Base-by-base conservation (phyloP, 2,888 invertebrate species). In the Stegophylla sp. region DNA sequence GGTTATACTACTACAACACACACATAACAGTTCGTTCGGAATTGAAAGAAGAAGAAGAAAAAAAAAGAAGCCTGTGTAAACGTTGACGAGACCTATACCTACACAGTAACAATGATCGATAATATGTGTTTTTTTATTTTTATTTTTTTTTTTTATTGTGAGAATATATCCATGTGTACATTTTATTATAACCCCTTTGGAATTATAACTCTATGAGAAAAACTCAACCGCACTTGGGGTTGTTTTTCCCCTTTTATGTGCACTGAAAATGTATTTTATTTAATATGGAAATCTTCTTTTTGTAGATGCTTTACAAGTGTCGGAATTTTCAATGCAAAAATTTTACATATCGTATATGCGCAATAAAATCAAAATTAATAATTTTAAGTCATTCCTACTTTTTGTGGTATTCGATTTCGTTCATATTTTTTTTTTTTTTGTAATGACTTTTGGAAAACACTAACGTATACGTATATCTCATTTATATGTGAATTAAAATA, bases 71-170 rank as follows among this genome's bases (percentile, higher is more conserved):
- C 77, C 23, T 15, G 28, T 20, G 15, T 69, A 77, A 59, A 69
- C 69, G 69, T 77, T 10, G 56, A 66, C 66, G 10, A n/a, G n/a
- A 61, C 59, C 9, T 71, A 23, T 17, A 72, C 20, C 3, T 13
- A 13, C 43, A 34, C 41, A 51, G 74, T 63, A 20, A 74, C 77
- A 45, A 69, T 77, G 67, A 77, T 77, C 77, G 77, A 76, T n/a
- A n/a, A n/a, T 76, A 67, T 43, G 56, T 69, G 77, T 67, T 34
- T 34, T 34, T 34, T 34, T 34, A 34, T 34, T 45, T 63, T 76
- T 76, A 20, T 63, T 34, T 20, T 56, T 75, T 76, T 67, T 61
- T 23, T 28, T 9, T 43, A 12, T 2, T 9, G 28, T 17, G 17
- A 20, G 61, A 74, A 74, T 74, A 74, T 74, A 63, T 75, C 63